phyloP scores from a whole-genome alignment of 2,888 invertebrate genomes.

The Thymelicus lineola region DNA sequence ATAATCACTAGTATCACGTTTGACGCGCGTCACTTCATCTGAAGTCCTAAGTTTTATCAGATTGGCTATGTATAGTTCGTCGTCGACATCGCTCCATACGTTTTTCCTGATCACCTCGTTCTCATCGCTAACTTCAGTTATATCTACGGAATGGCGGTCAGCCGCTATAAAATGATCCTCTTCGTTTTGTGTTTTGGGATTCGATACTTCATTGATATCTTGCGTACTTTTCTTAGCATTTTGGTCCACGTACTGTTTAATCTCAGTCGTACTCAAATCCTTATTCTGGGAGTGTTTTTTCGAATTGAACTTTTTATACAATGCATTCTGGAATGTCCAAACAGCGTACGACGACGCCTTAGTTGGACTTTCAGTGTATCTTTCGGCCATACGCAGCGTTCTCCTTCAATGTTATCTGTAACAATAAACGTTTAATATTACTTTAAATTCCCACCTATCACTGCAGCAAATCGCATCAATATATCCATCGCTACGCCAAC shows the following conservation, averaged over 20 bases:
- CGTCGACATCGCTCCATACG: constrained; percentile 80
- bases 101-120: constrained; percentile 74
- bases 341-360: constrained; percentile 78
- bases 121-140: constrained; percentile 59
- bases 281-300: constrained; percentile 38
- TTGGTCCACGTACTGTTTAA: constrained; percentile 21
- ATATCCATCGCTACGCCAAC: constrained; percentile 44
- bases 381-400: constrained; percentile 81
- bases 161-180: constrained; percentile 66
- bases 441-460: constrained; percentile 30
- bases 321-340: constrained; percentile 69
- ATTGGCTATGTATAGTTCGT: constrained; percentile 81
- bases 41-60: constrained; percentile 75
- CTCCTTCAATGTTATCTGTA: constrained; percentile 70
- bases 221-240: constrained; percentile 28
- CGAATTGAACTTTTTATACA: constrained; percentile 50
- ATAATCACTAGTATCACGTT: constrained; percentile 77
- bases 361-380: constrained; percentile 70
- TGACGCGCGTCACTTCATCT: constrained; percentile 75
- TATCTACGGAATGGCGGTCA: constrained; percentile 47
- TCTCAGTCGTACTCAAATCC: constrained; percentile 14
- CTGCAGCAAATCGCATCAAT: constrained; percentile 39
- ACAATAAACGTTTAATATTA: constrained; percentile 55
- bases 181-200: constrained; percentile 39
- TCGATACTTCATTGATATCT: constrained; percentile 13